Percentiles rank a stretch among this genome's conserved stretches.
phyloP scores from a whole-genome alignment of 2,888 invertebrate species.

The Apeira syringaria region DNA sequence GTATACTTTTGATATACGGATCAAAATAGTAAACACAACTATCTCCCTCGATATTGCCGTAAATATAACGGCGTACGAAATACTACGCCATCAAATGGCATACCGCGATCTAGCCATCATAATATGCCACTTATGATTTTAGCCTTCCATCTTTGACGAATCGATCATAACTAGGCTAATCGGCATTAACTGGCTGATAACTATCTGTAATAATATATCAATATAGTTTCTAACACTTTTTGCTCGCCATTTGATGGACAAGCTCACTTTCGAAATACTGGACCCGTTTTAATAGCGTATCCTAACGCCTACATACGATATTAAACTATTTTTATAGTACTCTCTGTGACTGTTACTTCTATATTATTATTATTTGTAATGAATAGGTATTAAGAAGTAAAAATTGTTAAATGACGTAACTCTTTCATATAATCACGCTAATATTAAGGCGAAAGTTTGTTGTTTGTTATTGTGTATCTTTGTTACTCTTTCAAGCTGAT shows the following conservation, averaged over 20 bases:
- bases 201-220: conserved; percentile 48
- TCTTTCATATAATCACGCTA: too few relatives aligned
- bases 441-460: too few relatives aligned
- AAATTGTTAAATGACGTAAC: too few relatives aligned
- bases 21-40: too few relatives aligned
- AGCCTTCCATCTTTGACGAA: conserved; percentile 43
- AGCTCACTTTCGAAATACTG: conserved; percentile 30
- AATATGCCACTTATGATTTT: conserved; percentile 16
- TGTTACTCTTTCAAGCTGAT: too few relatives aligned
- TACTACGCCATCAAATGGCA: conserved; percentile 16
- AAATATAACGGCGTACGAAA: conserved; percentile 6
- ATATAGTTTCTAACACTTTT: conserved; percentile 37
- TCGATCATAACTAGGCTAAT: conserved; percentile 52
- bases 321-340: conserved; percentile 5
- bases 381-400: too few relatives aligned
- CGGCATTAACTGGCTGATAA: conserved; percentile 47
- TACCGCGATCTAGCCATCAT: conserved; percentile 13
- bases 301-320: conserved; percentile 21
- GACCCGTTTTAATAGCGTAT: conserved; percentile 20
- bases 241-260: conserved; percentile 22
- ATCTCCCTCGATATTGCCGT: conserved; percentile 1
- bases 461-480: too few relatives aligned
- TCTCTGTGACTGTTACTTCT: too few relatives aligned
- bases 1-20: too few relatives aligned
- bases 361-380: too few relatives aligned